Conservation (phyloP, 1,140 invertebrate species). For the Trinorchestia longiramus region DNA sequence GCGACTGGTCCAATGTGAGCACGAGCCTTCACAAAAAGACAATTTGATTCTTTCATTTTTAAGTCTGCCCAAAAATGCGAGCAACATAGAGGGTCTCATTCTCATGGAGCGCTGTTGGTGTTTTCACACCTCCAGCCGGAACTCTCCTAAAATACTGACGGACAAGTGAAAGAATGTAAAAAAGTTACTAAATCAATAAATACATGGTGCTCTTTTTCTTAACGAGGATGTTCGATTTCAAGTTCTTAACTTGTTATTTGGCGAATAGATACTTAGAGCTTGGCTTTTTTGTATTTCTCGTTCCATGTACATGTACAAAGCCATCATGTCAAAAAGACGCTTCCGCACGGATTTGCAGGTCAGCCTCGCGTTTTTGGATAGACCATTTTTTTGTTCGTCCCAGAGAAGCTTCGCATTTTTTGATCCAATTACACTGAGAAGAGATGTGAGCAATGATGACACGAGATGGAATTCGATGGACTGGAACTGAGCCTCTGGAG, state of each 20-base stretch:
- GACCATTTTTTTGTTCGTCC: neutral
- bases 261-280: neutral
- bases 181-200: neutral
- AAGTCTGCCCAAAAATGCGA: neutral
- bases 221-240: neutral
- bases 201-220: neutral
- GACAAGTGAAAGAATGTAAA: neutral
- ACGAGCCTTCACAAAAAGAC: neutral
- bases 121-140: neutral
- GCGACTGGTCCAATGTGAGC: neutral
- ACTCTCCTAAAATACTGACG: neutral
- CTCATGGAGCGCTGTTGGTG: neutral
- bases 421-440: neutral
- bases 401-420: neutral
- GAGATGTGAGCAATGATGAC: neutral
- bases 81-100: neutral
- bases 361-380: neutral
- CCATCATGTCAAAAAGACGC: neutral
- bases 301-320: neutral
- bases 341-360: neutral
- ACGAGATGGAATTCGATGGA: slow-evolving; percentile 6
- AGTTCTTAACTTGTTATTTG: neutral
- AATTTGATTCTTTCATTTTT: neutral
- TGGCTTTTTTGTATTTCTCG: neutral
- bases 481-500: neutral